Base-by-base conservation (phyloP, 2,888 invertebrate genomes). In the Eulithis testata region DNA sequence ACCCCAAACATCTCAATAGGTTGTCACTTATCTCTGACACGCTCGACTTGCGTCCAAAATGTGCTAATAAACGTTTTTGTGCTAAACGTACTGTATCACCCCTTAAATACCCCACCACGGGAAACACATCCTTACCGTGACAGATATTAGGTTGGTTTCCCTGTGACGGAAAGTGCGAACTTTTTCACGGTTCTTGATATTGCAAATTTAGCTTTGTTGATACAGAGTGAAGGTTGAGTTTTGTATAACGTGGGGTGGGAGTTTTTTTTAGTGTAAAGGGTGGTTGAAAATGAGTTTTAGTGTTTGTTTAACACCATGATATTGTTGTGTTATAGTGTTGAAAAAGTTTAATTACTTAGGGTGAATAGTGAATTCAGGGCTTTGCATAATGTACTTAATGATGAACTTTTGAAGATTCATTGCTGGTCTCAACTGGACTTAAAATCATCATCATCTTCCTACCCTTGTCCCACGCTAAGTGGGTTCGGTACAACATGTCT, bases 1-100 rank as follows among this genome's bases (percentile, higher is more conserved):
- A 77, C 82, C 83, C 80, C 69, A 78, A 69, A 73, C 77, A 77
- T 80, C 86, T 86, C 86, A 82, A 86, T 86, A 80, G 88, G 84
- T 85, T 84, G 87, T 89, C 89, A 88, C 89, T 88, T 87, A 87
- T 83, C 87, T 77, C 79, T 70, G 78, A 77, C 84, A 86, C 89
- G 91, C 85, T 87, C 80, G 84, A 87, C 84, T 88, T 81, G 82
- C 84, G 73, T 79, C 80, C 80, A 79, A 81, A 87, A 89, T 85
- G 88, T 81, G 86, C 88, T 89, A 89, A 89, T 90, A 90, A 90
- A 89, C 87, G 88, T 86, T 89, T 88, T 87, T 86, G 79, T 84
- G 78, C 80, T 74, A 74, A 76, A 74, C 76, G 68, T 76, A 75
- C 78, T 78, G 71, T 60, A 43, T 72, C 78, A 77, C 78, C 82